These are phyloP conservation scores for Allolobophora icterica DNA, from an alignment of 2,888 invertebrate genomes.

Conservation along the genomic window DNA sequence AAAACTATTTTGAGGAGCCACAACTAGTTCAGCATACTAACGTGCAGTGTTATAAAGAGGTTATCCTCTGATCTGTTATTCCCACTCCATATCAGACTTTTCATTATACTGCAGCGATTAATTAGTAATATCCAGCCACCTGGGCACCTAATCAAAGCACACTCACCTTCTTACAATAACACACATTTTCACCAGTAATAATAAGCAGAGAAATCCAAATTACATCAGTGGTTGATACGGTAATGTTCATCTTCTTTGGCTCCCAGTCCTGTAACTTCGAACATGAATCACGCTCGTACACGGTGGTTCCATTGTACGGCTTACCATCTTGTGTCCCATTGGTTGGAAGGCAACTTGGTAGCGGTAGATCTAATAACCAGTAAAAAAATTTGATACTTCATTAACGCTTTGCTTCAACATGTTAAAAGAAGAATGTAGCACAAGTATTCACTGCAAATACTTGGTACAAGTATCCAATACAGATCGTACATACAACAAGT, in stretches of 20 bases:
- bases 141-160: too few relatives aligned
- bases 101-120: background rate
- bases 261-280: background rate
- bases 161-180: background rate
- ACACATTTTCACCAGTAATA: background rate
- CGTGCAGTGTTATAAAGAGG: background rate
- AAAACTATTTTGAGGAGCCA: background rate
- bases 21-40: background rate
- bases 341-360: background rate
- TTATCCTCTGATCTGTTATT: background rate
- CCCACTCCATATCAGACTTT: background rate
- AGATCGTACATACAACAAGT: background rate
- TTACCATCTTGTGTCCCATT: background rate
- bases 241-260: constrained; percentile 21
- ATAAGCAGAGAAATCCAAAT: background rate
- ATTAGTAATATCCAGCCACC: background rate
- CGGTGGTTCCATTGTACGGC: background rate
- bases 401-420: too few relatives aligned
- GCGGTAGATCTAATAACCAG: background rate
- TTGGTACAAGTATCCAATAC: background rate
- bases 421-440: too few relatives aligned
- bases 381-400: too few relatives aligned
- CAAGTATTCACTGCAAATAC: background rate
- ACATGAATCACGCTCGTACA: background rate
- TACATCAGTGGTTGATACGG: background rate